Percentiles rank a stretch among this genome's conserved stretches.
Evolutionary conservation across 2,113 vertebrate species (phyloP).

Genomic region (Channa maculata): DNA sequence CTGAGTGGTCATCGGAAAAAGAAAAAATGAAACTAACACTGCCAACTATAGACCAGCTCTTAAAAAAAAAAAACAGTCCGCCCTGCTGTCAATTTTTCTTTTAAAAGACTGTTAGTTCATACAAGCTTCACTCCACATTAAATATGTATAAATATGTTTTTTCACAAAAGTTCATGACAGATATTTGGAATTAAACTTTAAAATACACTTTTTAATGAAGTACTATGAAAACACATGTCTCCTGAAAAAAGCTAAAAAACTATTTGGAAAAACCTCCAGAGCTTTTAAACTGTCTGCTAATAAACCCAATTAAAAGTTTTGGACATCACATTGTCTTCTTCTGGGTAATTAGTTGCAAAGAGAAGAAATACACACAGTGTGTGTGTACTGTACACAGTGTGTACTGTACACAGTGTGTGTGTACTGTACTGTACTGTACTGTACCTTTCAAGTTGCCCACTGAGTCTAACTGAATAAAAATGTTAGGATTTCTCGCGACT

Average conservation of each 20-base stretch:
- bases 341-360: background rate
- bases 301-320: background rate
- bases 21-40: slow-evolving; percentile 50
- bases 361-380: background rate
- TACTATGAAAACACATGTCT: too few species aligned
- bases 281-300: background rate
- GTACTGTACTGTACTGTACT: too few species aligned
- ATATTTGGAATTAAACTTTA: too few species aligned
- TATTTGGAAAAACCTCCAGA: too few species aligned
- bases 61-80: slow-evolving; percentile 13
- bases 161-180: too few species aligned
- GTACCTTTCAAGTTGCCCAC: too few species aligned
- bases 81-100: background rate
- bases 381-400: too few species aligned
- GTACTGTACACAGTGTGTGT: too few species aligned
- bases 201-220: too few species aligned
- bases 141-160: background rate
- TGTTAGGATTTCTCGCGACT: too few species aligned
- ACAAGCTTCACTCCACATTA: background rate
- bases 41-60: slow-evolving; percentile 42
- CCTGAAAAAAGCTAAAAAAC: too few species aligned
- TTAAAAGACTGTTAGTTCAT: slow-evolving; percentile 12
- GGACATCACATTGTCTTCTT: background rate
- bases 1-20: slow-evolving; percentile 50
- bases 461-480: too few species aligned